Base-by-base conservation (phyloP, 2,888 invertebrate species). In the Norana najaformis region DNA sequence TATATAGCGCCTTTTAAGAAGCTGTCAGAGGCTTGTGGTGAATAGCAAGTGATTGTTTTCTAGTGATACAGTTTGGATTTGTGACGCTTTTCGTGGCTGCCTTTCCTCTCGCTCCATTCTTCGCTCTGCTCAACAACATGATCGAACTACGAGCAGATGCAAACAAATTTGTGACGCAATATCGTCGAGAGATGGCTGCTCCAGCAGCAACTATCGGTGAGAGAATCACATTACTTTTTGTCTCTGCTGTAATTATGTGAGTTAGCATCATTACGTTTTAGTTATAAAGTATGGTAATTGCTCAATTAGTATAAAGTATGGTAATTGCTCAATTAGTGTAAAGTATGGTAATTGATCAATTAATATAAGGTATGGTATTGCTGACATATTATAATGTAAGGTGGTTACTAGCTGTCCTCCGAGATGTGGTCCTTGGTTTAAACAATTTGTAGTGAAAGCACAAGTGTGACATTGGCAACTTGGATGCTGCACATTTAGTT, bases 21-120 rank as follows among this genome's bases (percentile, higher is more conserved):
- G 30, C n/a, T 69, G n/a, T 69, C 30, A 0, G 1, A 69, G n/a
- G 6, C n/a, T 4, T 69, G n/a, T 69, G 69, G 11, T 69, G n/a
- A 69, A 69, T 69, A n/a, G 69, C 30, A 69, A 69, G 30, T 69
- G 69, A 69, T 85, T 85, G 85, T 13, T 53, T 89, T 38, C 53
- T 95, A 98, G 98, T 98, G 89, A 95, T 99, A 83, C 99, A 99
- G 95, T 99, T 98, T 95, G 99, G 99, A 0, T 99, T 99, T 96
- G 97, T 98, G 83, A 99, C 98, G 4, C 97, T 99, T 93, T 99
- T 99, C 95, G 99, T 99, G 92, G 97, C 98, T 88, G 99, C 99
- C 8, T 99, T 99, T 95, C 99, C 99, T 0, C 95, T 99, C 89
- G 99, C 99, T 0, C 99, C 99, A 0, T 96, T 99, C 91, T 99